Conservation (phyloP, 2,888 invertebrate genomes). For the Pteria penguin region DNA sequence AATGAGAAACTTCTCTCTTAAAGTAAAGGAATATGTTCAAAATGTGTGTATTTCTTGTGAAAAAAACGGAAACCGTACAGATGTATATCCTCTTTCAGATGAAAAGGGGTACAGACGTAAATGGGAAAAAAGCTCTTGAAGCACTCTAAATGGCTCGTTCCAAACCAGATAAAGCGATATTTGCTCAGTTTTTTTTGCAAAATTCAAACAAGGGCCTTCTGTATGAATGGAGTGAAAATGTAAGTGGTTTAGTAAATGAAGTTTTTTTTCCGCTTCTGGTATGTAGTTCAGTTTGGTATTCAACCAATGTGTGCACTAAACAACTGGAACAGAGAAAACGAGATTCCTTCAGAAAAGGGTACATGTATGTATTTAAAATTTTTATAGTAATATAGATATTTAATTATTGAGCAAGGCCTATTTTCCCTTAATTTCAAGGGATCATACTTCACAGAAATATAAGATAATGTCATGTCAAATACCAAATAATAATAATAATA, state of each 20-base stretch:
- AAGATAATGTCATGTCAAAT: no score
- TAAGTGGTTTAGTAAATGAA: background rate
- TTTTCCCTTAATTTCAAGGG: no score
- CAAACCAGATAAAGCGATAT: background rate
- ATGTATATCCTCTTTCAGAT: background rate
- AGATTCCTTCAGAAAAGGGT: no score
- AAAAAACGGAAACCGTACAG: background rate
- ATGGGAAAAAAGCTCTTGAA: constrained; percentile 8
- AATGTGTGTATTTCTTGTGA: background rate
- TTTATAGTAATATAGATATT: no score
- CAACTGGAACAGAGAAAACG: no score
- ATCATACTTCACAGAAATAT: no score
- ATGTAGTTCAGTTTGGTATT: no score
- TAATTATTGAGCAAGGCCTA: no score
- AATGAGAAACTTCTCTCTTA: background rate
- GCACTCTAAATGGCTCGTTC: constrained; percentile 11
- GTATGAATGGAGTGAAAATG: background rate
- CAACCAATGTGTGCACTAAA: no score
- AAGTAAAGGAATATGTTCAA: background rate
- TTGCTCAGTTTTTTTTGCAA: background rate
- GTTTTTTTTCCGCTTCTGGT: no score
- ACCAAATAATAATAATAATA: no score
- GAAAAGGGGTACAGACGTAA: background rate
- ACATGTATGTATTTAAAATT: no score
- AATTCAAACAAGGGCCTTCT: background rate